Base-by-base conservation (phyloP, 2,888 invertebrate genomes). In the Hydropsyche betteni region DNA sequence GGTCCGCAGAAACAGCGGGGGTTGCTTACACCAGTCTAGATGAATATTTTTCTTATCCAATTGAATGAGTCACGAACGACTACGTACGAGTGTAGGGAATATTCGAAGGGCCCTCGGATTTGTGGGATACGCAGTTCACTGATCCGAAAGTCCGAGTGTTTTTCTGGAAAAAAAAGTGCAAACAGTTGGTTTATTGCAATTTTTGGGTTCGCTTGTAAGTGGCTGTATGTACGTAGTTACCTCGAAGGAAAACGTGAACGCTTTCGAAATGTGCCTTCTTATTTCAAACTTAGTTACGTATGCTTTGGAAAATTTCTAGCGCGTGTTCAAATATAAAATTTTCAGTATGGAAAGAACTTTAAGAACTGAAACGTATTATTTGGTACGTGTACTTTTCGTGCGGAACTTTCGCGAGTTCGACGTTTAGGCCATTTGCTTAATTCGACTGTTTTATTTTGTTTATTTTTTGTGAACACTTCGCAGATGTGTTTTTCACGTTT, bases 21-120 rank as follows among this genome's bases (percentile, higher is more conserved):
- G 36, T 64, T 64, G 34, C 36, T 68, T 55, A 68, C 52, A 38
- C 33, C 24, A 16, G 50, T 58, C 44, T 74, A 70, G 76, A 74
- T 74, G 76, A 76, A 76, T 76, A 76, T 78, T 76, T 69, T 76
- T 74, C 75, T 75, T 75, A 51, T 75, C 69, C 76, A 76, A 78
- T 76, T 76, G 78, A 76, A 75, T 78, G 78, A 78, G 24, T 78
- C 78, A 78, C 76, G 70, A 68, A 73, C 44, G 44, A 44, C 44
- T 10, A 61, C 69, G 33, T 53, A 69, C 75, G 77, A 70, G 77
- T 51, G 72, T 58, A n/a, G 36, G 36, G 34, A 36, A 34, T n/a
- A 55, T n/a, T 16, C 16, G 16, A 14, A 55, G 16, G 16, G 6
- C 55, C 16, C 58, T 14, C 16, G 24, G 58, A 58, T 24, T 8